Percentiles rank a stretch among this genome's conserved stretches.
phyloP scores from a whole-genome alignment of 2,113 vertebrate genomes.

The Tragelaphus strepsiceros region DNA sequence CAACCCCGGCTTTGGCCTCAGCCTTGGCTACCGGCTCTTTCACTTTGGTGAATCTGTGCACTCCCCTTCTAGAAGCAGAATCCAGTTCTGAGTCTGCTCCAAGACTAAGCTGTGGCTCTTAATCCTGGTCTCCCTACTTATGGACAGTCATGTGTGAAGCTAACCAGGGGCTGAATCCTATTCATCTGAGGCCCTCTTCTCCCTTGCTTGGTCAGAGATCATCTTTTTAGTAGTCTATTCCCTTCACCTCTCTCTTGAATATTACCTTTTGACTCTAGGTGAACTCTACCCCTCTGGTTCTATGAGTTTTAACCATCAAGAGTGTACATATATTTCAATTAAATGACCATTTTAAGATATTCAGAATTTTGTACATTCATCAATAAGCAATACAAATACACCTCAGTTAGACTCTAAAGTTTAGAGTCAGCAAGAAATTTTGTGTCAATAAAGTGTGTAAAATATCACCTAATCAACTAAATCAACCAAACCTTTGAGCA shows the following conservation, averaged over 20 bases:
- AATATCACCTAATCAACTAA: background rate
- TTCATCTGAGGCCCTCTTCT: background rate
- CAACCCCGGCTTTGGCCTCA: background rate
- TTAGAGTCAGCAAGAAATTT: background rate
- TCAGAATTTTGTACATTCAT: background rate
- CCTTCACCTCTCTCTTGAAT: background rate
- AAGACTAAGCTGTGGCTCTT: background rate
- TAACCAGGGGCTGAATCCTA: background rate
- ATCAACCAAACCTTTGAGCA: background rate
- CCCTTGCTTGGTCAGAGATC: background rate
- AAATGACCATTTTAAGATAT: background rate
- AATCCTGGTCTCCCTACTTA: background rate
- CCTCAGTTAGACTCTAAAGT: background rate
- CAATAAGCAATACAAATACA: conserved; percentile 21
- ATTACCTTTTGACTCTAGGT: background rate
- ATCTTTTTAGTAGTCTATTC: background rate
- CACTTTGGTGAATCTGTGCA: background rate
- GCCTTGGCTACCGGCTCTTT: background rate
- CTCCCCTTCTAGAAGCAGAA: background rate
- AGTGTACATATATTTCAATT: background rate
- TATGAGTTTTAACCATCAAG: background rate
- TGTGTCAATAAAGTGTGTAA: background rate
- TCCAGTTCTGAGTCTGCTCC: background rate
- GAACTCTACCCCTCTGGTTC: background rate
- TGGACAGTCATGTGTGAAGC: background rate